These are phyloP conservation scores for Hybognathus amarus DNA, from an alignment of 2,797 vertebrate species.

Conservation along the genomic window DNA sequence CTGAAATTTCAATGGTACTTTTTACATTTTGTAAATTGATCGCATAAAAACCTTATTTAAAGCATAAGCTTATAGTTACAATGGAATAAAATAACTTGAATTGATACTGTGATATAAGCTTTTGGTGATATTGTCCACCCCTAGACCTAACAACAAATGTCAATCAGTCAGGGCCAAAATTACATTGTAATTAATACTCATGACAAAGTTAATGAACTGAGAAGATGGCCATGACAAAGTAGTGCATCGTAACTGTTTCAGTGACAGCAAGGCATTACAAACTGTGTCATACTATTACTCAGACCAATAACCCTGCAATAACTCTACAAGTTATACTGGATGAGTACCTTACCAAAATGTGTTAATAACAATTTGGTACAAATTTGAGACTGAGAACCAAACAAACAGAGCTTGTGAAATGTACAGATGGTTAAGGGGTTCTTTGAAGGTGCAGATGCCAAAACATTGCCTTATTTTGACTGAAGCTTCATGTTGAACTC, in stretches of 20 bases:
- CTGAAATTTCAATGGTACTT: too few relatives aligned
- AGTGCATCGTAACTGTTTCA: background rate
- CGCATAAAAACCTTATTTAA: too few relatives aligned
- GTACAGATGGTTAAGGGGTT: background rate
- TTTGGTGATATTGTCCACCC: too few relatives aligned
- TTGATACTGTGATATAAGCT: too few relatives aligned
- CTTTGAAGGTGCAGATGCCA: background rate
- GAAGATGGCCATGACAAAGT: too few relatives aligned
- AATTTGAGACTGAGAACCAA: background rate
- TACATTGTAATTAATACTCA: background rate
- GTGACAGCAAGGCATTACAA: background rate
- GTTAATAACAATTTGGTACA: too few relatives aligned
- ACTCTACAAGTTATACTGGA: background rate
- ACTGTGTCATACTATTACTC: too few relatives aligned
- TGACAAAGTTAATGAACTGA: background rate
- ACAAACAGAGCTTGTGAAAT: background rate
- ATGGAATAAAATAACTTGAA: too few relatives aligned
- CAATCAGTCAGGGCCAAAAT: background rate
- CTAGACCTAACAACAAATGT: background rate
- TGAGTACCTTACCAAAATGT: background rate
- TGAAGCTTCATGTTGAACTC: background rate
- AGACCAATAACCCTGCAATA: too few relatives aligned
- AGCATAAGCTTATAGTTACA: too few relatives aligned
- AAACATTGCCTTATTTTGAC: conserved; percentile 14
- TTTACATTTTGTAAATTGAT: too few relatives aligned